Evolutionary conservation across 2,888 invertebrate genomes (phyloP).

Genomic region (Lobophora halterata): DNA sequence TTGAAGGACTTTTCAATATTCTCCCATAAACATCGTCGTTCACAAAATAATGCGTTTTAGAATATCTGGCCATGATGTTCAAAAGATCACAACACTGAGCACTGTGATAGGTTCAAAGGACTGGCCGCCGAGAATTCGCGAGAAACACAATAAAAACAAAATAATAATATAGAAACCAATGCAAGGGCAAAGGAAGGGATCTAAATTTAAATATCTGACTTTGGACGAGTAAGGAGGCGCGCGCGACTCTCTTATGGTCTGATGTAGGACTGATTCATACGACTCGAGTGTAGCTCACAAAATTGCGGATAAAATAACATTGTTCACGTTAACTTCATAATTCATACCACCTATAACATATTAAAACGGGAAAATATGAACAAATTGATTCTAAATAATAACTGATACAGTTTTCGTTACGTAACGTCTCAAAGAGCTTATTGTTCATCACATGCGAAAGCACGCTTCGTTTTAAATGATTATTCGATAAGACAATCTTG

Average conservation of each 20-base stretch:
- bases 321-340: constrained; percentile 54
- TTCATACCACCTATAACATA: too few species aligned
- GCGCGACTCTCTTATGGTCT: constrained; percentile 74
- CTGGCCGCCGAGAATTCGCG: constrained; percentile 53
- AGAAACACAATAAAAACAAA: constrained; percentile 45
- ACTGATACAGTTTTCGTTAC: constrained; percentile 30
- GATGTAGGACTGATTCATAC: constrained; percentile 75
- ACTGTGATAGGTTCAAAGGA: constrained; percentile 46
- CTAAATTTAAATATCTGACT: constrained; percentile 73
- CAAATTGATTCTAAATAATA: too few species aligned
- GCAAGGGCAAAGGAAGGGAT: constrained; percentile 63
- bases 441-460: constrained; percentile 22
- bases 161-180: constrained; percentile 41
- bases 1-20: constrained; percentile 59
- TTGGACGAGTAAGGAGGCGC: constrained; percentile 62
- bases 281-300: constrained; percentile 61
- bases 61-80: constrained; percentile 44
- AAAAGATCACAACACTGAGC: constrained; percentile 29
- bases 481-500: constrained; percentile 27
- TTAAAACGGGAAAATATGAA: too few species aligned
- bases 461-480: constrained; percentile 17
- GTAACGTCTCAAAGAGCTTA: constrained; percentile 3
- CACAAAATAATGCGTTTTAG: constrained; percentile 65
- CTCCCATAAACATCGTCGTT: constrained; percentile 74
- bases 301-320: constrained; percentile 63